Evolutionary conservation across 2,113 vertebrate species (phyloP).

Genomic region (Laticauda laticaudata): DNA sequence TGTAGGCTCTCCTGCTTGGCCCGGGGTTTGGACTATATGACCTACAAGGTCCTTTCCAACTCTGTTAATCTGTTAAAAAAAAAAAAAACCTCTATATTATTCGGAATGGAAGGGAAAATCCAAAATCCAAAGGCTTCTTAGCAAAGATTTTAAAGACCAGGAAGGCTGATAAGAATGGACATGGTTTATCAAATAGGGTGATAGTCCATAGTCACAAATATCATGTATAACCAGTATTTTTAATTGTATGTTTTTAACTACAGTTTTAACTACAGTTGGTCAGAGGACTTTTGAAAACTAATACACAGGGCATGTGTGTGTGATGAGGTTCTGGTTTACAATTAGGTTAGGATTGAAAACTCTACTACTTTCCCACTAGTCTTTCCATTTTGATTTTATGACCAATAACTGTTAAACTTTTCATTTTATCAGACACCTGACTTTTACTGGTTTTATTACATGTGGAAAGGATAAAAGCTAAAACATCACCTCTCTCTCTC

Average conservation of each 20-base stretch:
- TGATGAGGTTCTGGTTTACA: background rate
- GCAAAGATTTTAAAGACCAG: background rate
- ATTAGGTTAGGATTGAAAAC: background rate
- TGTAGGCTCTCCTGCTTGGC: too few species aligned
- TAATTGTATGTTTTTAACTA: background rate
- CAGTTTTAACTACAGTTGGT: too few species aligned
- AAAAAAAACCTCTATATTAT: background rate
- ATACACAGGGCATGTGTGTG: background rate
- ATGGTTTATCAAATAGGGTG: background rate
- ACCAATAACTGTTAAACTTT: background rate
- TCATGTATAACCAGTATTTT: background rate
- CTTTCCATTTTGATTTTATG: background rate
- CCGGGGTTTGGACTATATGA: too few species aligned
- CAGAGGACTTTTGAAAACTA: background rate
- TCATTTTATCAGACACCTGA: background rate
- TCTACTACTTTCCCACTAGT: background rate
- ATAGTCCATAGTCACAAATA: background rate
- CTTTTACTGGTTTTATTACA: background rate
- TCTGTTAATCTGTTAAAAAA: too few species aligned
- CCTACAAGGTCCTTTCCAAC: too few species aligned
- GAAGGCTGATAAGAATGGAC: background rate
- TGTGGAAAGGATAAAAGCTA: background rate
- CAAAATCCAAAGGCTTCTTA: background rate
- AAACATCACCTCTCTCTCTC: background rate
- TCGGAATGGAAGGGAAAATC: background rate